Evolutionary conservation across 2,888 invertebrate genomes (phyloP).

Genomic region (Mimumesa dahlbomi): DNA sequence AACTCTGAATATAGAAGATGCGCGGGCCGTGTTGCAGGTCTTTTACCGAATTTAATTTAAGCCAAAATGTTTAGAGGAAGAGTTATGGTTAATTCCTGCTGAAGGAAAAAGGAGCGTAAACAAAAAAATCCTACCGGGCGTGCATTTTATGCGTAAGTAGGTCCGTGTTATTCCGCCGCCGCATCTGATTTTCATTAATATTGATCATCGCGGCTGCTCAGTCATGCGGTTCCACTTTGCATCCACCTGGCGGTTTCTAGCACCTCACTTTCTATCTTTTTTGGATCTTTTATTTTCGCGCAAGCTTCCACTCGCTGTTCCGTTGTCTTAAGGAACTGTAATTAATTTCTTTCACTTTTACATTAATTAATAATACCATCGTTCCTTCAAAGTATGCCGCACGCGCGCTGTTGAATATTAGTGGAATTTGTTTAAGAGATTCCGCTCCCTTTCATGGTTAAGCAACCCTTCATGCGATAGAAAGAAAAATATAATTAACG

Average conservation of each 20-base stretch:
- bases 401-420: no score
- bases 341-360: conserved; percentile 48
- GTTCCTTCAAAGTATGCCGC: conserved; percentile 14
- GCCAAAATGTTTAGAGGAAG: conserved; percentile 15
- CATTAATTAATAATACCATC: conserved; percentile 50
- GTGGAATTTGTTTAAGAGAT: no score
- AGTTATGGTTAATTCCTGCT: conserved; percentile 21
- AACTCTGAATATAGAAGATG: conserved; percentile 11
- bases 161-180: conserved; percentile 9
- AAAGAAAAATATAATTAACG: no score
- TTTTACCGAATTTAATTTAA: conserved; percentile 25
- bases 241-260: conserved; percentile 40
- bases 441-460: no score
- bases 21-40: conserved; percentile 1
- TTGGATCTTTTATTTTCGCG: conserved; percentile 22
- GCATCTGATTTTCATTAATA: conserved; percentile 62
- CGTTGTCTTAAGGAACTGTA: conserved; percentile 42
- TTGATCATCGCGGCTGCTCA: conserved; percentile 57
- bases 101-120: conserved; percentile 21
- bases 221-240: conserved; percentile 55
- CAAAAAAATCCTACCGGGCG: no score
- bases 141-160: conserved; percentile 6
- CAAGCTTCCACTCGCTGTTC: background rate
- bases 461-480: no score
- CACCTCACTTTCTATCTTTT: no score